Percentiles rank a stretch among this genome's conserved stretches.
Evolutionary conservation across 2,888 invertebrate genomes (phyloP).

Genomic region (Hirtodrosophila histrioides): DNA sequence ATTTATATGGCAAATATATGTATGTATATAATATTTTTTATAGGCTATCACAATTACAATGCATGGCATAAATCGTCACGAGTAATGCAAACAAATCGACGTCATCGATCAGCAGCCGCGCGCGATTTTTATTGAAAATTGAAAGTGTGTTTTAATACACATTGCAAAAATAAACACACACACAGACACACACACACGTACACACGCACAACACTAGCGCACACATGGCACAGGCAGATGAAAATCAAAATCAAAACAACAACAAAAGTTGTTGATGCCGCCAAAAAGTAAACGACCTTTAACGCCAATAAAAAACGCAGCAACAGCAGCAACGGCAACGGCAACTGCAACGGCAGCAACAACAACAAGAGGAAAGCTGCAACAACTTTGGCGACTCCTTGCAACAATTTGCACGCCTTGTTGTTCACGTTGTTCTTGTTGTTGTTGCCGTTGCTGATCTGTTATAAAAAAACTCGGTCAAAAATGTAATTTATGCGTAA

Average conservation of each 20-base stretch:
- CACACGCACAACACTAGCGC: constrained; percentile 20
- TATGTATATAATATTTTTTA: constrained; percentile 45
- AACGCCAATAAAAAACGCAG: constrained; percentile 77
- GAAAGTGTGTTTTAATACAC: constrained; percentile 70
- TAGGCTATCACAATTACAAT: constrained; percentile 66
- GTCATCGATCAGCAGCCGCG: constrained; percentile 69
- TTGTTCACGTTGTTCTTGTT: constrained; percentile 25
- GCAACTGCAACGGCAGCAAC: constrained; percentile 41
- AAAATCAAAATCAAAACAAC: constrained; percentile 78
- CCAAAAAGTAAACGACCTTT: constrained; percentile 84
- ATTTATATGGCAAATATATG: constrained; percentile 34
- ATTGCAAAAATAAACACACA: constrained; percentile 26
- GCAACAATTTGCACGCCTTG: constrained; percentile 66
- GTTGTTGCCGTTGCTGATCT: constrained; percentile 44
- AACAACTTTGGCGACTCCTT: constrained; percentile 65
- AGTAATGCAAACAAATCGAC: constrained; percentile 70
- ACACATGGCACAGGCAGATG: constrained; percentile 60
- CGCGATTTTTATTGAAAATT: constrained; percentile 74
- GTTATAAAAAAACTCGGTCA: constrained; percentile 72
- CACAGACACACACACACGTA: constrained; percentile 27
- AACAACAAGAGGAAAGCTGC: constrained; percentile 62
- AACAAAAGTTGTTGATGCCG: constrained; percentile 79
- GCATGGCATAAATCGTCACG: constrained; percentile 66
- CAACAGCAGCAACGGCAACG: constrained; percentile 30
- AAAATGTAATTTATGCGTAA: constrained; percentile 76